phyloP scores from a whole-genome alignment of 2,797 vertebrate genomes.

The Gymnodraco acuticeps region DNA sequence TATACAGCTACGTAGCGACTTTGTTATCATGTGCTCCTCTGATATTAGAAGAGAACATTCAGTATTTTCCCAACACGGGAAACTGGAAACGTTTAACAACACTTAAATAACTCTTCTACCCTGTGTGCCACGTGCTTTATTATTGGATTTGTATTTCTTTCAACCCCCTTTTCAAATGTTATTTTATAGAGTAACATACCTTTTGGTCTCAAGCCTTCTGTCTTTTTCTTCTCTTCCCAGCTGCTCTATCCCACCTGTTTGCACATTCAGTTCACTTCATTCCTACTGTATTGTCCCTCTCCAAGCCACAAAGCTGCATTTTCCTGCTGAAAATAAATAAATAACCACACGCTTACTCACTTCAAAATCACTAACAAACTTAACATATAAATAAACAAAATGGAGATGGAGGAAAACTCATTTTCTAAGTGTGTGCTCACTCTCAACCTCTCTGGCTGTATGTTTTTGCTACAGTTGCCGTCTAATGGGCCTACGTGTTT shows the following conservation, averaged over 20 bases:
- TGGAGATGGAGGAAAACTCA: constrained; percentile 43
- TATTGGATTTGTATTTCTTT: neutral
- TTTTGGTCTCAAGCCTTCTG: neutral
- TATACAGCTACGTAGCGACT: too few species aligned
- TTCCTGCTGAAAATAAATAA: constrained; percentile 79
- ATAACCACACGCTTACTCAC: constrained; percentile 77
- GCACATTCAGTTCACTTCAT: constrained; percentile 38
- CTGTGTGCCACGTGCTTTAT: neutral
- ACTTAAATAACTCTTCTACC: neutral
- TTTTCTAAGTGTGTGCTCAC: constrained; percentile 20
- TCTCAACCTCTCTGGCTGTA: constrained; percentile 42
- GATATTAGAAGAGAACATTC: too few species aligned
- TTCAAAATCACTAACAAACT: constrained; percentile 70
- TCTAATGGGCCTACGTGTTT: constrained; percentile 67
- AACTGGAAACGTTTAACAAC: neutral
- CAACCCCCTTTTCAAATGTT: neutral
- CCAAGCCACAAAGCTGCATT: constrained; percentile 40
- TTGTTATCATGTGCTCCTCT: too few species aligned
- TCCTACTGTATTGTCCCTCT: constrained; percentile 6
- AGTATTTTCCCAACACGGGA: neutral
- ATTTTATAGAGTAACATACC: neutral
- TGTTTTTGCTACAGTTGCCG: constrained; percentile 67
- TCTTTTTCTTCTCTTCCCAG: neutral
- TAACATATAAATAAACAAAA: constrained; percentile 76
- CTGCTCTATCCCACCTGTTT: constrained; percentile 39